phyloP scores from a whole-genome alignment of 1,140 invertebrate species.

The Drosophila mauritiana region DNA sequence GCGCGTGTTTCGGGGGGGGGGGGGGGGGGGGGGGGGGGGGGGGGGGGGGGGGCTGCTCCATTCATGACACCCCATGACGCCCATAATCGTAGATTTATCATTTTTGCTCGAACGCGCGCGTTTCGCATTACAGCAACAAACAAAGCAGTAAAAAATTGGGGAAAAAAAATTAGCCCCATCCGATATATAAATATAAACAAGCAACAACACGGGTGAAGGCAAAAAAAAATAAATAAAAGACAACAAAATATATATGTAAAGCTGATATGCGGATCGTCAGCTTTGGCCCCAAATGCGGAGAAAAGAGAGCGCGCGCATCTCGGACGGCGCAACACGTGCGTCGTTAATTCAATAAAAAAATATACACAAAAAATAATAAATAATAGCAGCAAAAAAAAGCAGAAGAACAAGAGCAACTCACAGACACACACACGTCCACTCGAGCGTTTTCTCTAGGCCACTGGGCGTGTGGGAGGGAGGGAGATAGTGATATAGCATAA shows the following conservation, averaged over 20 bases:
- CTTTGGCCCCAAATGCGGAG: constrained; percentile 30
- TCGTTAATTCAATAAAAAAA: constrained; percentile 71
- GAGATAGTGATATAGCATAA: constrained; percentile 51
- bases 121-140: constrained; percentile 61
- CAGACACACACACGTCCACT: constrained; percentile 10
- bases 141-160: constrained; percentile 18
- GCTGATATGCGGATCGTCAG: constrained; percentile 46
- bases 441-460: constrained; percentile 18
- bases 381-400: constrained; percentile 29
- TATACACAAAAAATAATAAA: constrained; percentile 12
- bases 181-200: constrained; percentile 63
- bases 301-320: constrained; percentile 45
- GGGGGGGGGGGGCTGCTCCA: constrained; percentile 29
- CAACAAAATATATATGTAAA: constrained; percentile 15
- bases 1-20: constrained; percentile 24
- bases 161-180: constrained; percentile 21
- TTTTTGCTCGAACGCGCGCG: constrained; percentile 60
- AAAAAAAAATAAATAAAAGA: background rate
- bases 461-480: constrained; percentile 1
- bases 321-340: constrained; percentile 70
- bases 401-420: constrained; percentile 55
- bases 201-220: constrained; percentile 34
- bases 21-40: background rate
- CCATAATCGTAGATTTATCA: constrained; percentile 73
- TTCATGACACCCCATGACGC: constrained; percentile 65